Base-by-base conservation (phyloP, 2,888 invertebrate genomes). In the Pterostichus madidus region DNA sequence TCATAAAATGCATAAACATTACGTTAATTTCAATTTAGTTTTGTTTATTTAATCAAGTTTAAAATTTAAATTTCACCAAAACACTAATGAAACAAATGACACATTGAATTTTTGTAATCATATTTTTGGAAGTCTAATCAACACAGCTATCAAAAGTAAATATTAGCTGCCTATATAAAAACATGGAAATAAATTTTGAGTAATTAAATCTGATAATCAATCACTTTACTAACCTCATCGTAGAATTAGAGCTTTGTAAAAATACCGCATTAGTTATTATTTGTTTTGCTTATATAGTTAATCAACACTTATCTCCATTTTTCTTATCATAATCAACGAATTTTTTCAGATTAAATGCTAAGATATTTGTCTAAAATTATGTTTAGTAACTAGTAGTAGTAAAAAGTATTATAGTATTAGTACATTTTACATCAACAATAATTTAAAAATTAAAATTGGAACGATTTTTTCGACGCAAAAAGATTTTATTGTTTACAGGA, bases 281-380 rank as follows among this genome's bases (percentile, higher is more conserved):
- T 64, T 35, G 64, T 32, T 64, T 64, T 64, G 8, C 32, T 32
- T 64, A 7, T 10, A 73, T 4, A 10, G 35, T 49, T 75, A 75
- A 75, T 75, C 75, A 75, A 13, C 13, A 32, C 24, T 44, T 75
- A 75, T 75, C 75, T 52, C 31, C 32, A 75, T 5, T 31, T 4
- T 31, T 52, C 53, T 73, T 75, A 75, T 75, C 75, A 75, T 53
- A 75, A 75, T 75, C 75, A 31, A 52, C 31, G 49, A 49, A 73
- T 46, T 73, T 46, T 44, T 49, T 44, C 24, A 73, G 73, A 73
- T 73, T 73, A 71, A 71, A 15, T 71, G 71, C 17, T 17, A 7
- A 44, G 73, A 73, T 73, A 73, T 59, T 17, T 59, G 31, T 59
- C 59, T 24, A 59, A 8, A 15, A 44, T n/a, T 13, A 35, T 64